phyloP scores from a whole-genome alignment of 2,113 vertebrate genomes.

The Petrocephalus zakoni region DNA sequence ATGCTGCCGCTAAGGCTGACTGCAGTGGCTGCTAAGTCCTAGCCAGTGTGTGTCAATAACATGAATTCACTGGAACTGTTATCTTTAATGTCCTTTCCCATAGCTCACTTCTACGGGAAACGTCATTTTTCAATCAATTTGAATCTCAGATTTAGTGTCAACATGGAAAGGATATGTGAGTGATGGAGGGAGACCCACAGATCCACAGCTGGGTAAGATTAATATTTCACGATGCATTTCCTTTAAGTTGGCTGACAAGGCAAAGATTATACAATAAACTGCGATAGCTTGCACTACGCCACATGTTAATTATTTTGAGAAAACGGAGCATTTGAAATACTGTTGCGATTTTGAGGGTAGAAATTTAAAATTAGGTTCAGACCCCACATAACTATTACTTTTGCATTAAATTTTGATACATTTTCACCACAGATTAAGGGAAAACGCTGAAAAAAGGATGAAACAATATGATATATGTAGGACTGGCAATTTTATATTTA shows the following conservation, averaged over 20 bases:
- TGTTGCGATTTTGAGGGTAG: constrained; percentile 29
- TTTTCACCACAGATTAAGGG: constrained; percentile 57
- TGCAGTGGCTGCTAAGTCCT: background rate
- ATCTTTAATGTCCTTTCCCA: constrained; percentile 23
- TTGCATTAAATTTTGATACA: constrained; percentile 44
- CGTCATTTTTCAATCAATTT: constrained; percentile 26
- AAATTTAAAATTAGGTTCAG: constrained; percentile 53
- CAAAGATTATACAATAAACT: constrained; percentile 31
- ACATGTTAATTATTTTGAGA: constrained; percentile 33
- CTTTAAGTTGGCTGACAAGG: constrained; percentile 38
- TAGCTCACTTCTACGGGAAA: constrained; percentile 27
- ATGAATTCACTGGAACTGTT: background rate
- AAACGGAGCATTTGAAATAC: constrained; percentile 35
- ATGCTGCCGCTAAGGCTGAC: background rate
- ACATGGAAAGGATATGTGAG: constrained; percentile 34
- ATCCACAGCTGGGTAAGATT: constrained; percentile 38
- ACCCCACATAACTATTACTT: constrained; percentile 45
- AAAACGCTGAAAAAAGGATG: constrained; percentile 49
- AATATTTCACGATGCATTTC: constrained; percentile 49
- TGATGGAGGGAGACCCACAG: constrained; percentile 28
- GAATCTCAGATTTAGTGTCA: constrained; percentile 29
- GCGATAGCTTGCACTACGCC: constrained; percentile 42
- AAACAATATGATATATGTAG: constrained; percentile 40
- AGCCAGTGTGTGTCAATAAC: background rate
- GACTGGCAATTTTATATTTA: background rate